Evolutionary conservation across 2,113 vertebrate genomes (phyloP).

Genomic region (Bambusicola thoracicus): DNA sequence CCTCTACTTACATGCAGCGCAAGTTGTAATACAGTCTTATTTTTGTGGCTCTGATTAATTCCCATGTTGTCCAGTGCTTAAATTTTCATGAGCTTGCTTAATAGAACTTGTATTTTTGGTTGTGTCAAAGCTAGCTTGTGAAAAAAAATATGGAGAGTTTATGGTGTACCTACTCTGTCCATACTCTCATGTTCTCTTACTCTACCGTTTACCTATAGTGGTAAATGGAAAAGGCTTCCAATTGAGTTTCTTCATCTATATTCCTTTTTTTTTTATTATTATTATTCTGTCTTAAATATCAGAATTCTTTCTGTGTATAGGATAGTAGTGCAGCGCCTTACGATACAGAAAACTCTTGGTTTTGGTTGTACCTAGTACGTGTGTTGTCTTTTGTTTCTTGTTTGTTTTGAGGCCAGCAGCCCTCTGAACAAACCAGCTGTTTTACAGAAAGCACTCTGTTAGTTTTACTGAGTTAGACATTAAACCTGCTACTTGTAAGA

Average conservation of each 20-base stretch:
- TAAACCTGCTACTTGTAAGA: neutral
- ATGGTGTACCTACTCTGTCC: neutral
- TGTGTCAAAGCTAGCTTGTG: neutral
- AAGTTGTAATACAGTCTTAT: neutral
- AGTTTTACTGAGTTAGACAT: neutral
- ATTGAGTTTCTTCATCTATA: neutral
- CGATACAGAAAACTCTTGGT: constrained; percentile 8
- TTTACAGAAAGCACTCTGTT: neutral
- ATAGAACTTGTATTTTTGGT: neutral
- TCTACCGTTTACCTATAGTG: neutral
- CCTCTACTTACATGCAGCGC: neutral
- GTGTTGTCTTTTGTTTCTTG: neutral
- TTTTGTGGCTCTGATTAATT: constrained; percentile 9
- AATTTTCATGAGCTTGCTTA: neutral
- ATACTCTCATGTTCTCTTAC: neutral
- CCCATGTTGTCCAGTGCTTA: neutral
- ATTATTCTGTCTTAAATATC: constrained; percentile 8
- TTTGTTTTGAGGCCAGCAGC: constrained; percentile 18
- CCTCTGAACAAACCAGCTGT: neutral
- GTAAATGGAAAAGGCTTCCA: neutral
- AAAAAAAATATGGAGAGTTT: neutral
- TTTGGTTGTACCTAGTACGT: neutral
- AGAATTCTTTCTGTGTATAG: neutral
- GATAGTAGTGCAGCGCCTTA: neutral
- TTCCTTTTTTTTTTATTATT: neutral